These are phyloP conservation scores for Alviniconcha strummeri DNA, from an alignment of 2,888 invertebrate species.

Conservation along the genomic window DNA sequence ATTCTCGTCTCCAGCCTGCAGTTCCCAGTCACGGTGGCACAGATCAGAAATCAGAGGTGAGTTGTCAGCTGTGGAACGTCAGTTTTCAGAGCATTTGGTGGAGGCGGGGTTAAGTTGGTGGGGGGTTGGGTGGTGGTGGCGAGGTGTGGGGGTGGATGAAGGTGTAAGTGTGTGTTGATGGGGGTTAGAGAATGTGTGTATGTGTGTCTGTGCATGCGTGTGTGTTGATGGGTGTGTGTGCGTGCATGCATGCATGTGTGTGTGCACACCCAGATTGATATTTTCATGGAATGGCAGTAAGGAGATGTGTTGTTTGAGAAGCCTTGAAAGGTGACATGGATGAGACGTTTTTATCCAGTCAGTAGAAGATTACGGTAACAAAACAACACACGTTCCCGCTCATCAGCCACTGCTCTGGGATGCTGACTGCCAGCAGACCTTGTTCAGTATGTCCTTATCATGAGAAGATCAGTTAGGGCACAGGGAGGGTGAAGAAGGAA, in stretches of 20 bases:
- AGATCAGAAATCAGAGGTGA: constrained; percentile 40
- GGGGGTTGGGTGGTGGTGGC: neutral
- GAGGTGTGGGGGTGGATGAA: neutral
- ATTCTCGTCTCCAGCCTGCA: constrained; percentile 53
- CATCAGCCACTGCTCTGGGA: too few relatives aligned
- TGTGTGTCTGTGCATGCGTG: neutral
- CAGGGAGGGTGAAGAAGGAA: too few relatives aligned
- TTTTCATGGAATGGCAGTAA: too few relatives aligned
- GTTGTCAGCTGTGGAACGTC: neutral
- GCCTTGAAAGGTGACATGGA: too few relatives aligned
- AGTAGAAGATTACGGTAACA: too few relatives aligned
- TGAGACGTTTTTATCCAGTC: too few relatives aligned
- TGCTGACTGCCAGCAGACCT: too few relatives aligned
- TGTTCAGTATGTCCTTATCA: too few relatives aligned
- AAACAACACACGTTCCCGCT: too few relatives aligned
- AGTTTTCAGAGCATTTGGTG: neutral
- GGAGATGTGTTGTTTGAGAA: too few relatives aligned
- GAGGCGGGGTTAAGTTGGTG: neutral
- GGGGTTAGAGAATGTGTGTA: neutral
- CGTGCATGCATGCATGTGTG: neutral
- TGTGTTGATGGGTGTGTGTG: neutral
- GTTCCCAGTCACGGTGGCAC: constrained; percentile 52
- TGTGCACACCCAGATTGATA: neutral
- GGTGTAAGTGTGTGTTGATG: neutral
- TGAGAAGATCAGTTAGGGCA: too few relatives aligned